These are phyloP conservation scores for Melinopterus prodromus DNA, from an alignment of 2,888 invertebrate species.

Conservation along the genomic window DNA sequence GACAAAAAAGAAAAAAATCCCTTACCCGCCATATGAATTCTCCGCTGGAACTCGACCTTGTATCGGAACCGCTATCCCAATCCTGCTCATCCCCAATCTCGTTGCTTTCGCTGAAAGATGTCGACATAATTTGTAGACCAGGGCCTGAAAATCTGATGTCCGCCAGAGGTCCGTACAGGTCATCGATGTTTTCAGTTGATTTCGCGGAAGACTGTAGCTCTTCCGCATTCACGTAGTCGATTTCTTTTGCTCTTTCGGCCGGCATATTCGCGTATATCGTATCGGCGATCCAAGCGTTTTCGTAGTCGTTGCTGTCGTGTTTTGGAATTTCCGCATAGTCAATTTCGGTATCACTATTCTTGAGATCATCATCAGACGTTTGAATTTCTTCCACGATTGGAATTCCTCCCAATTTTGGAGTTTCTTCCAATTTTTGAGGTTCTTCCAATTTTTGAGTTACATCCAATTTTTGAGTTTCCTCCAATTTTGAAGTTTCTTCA, in stretches of 20 bases:
- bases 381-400: background rate
- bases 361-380: background rate
- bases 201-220: constrained; percentile 4
- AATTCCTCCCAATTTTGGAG: background rate
- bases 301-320: constrained; percentile 62
- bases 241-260: constrained; percentile 20
- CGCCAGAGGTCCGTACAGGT: constrained; percentile 55
- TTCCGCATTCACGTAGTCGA: constrained; percentile 21
- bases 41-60: constrained; percentile 77
- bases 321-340: constrained; percentile 52
- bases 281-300: constrained; percentile 59
- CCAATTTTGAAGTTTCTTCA: constrained; percentile 17
- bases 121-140: constrained; percentile 58
- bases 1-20: constrained; percentile 25
- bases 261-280: constrained; percentile 29
- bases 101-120: constrained; percentile 62
- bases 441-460: background rate
- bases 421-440: background rate
- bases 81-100: constrained; percentile 67
- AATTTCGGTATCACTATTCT: constrained; percentile 28
- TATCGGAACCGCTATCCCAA: constrained; percentile 76
- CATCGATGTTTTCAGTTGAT: constrained; percentile 36
- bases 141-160: constrained; percentile 60
- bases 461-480: background rate
- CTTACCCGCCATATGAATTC: constrained; percentile 83